Percentiles rank a stretch among this genome's conserved stretches.
Evolutionary conservation across 1,140 invertebrate species (phyloP).

Genomic region (Drosophila nigrodunni): DNA sequence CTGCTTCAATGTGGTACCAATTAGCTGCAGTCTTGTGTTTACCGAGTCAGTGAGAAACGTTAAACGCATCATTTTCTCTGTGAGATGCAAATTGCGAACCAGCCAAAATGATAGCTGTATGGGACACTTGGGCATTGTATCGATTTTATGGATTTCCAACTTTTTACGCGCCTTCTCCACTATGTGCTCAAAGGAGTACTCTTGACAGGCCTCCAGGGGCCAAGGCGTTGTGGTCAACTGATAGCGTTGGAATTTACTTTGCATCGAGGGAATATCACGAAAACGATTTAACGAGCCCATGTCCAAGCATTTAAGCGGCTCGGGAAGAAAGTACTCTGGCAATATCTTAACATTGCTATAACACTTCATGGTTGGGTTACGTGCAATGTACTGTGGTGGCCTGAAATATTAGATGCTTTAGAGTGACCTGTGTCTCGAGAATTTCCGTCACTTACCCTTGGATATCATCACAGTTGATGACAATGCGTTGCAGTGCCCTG

Average conservation of each 20-base stretch:
- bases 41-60: constrained; percentile 88
- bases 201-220: constrained; percentile 88
- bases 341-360: constrained; percentile 88
- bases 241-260: constrained; percentile 79
- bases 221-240: constrained; percentile 85
- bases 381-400: constrained; percentile 67
- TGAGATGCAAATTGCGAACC: constrained; percentile 86
- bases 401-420: constrained; percentile 27
- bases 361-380: constrained; percentile 70
- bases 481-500: constrained; percentile 74
- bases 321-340: constrained; percentile 87
- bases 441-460: constrained; percentile 55
- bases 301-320: constrained; percentile 85
- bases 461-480: constrained; percentile 66
- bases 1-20: constrained; percentile 87
- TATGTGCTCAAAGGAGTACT: constrained; percentile 87
- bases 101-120: constrained; percentile 91
- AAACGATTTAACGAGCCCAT: constrained; percentile 84
- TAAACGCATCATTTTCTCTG: constrained; percentile 87
- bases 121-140: constrained; percentile 87
- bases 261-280: constrained; percentile 76
- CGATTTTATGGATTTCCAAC: constrained; percentile 78
- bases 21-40: constrained; percentile 88
- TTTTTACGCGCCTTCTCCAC: constrained; percentile 82
- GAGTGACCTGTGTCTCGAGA: background rate